Evolutionary conservation across 2,797 vertebrate genomes (phyloP).

Genomic region (Nannoperca obscura): DNA sequence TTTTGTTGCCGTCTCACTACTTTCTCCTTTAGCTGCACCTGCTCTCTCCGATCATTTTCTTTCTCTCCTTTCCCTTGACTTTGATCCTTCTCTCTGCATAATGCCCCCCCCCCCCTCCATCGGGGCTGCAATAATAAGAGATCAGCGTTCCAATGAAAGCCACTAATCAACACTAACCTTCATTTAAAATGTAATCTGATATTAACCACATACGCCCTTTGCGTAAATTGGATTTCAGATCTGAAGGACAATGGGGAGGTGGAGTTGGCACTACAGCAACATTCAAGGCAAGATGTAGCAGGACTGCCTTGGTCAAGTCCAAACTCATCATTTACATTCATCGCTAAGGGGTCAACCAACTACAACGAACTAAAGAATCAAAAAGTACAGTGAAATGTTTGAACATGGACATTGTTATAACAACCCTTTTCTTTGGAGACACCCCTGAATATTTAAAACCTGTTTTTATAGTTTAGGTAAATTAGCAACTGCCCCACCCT

Average conservation of each 20-base stretch:
- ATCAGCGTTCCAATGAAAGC: constrained; percentile 77
- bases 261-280: constrained; percentile 7
- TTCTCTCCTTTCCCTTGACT: constrained; percentile 48
- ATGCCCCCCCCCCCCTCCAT: constrained; percentile 26
- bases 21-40: constrained; percentile 10
- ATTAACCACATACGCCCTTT: constrained; percentile 72
- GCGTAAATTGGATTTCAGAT: constrained; percentile 75
- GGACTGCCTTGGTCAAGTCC: constrained; percentile 21
- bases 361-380: constrained; percentile 26
- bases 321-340: constrained; percentile 37
- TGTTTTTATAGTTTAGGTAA: neutral
- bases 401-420: neutral
- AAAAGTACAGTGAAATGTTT: neutral
- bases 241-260: constrained; percentile 65
- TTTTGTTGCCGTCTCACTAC: neutral
- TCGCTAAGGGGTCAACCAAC: neutral
- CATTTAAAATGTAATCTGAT: constrained; percentile 80
- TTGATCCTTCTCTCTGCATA: constrained; percentile 54
- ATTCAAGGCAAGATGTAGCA: constrained; percentile 46
- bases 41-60: constrained; percentile 20
- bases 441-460: neutral
- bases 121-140: constrained; percentile 67
- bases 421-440: neutral
- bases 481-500: neutral
- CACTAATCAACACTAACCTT: constrained; percentile 80